Evolutionary conservation across 1,140 invertebrate genomes (phyloP).

Genomic region (Calliopsis andreniformis): DNA sequence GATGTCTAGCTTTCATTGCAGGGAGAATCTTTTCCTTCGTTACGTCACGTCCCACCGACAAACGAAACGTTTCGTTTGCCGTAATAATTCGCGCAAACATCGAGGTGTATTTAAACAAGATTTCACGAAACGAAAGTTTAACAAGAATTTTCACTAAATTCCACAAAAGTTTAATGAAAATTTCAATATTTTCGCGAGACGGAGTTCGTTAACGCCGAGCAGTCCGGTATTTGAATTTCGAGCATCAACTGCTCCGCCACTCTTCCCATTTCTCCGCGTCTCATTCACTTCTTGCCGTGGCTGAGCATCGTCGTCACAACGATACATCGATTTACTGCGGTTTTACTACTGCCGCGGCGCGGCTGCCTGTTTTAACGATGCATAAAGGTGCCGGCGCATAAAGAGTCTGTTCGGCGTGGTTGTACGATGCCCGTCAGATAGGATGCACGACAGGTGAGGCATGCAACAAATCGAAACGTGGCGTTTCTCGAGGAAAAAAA

Average conservation of each 20-base stretch:
- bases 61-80: slow-evolving; percentile 20
- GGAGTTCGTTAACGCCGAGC: background rate
- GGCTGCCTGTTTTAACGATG: slow-evolving; percentile 45
- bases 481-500: slow-evolving; percentile 42
- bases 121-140: background rate
- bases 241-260: background rate
- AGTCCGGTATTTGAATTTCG: slow-evolving; percentile 5
- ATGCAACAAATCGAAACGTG: slow-evolving; percentile 36
- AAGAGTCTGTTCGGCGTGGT: slow-evolving; percentile 18
- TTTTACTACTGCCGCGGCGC: slow-evolving; percentile 44
- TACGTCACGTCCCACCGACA: slow-evolving; percentile 10
- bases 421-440: slow-evolving; percentile 33
- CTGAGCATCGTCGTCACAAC: slow-evolving; percentile 23
- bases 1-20: slow-evolving; percentile 23
- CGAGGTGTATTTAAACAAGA: background rate
- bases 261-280: background rate
- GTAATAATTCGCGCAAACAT: background rate
- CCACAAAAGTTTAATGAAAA: background rate
- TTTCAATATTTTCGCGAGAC: background rate
- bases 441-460: slow-evolving; percentile 50
- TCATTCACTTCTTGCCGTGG: slow-evolving; percentile 1
- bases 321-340: slow-evolving; percentile 55
- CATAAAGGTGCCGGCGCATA: slow-evolving; percentile 37
- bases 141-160: background rate
- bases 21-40: slow-evolving; percentile 30